Conservation (phyloP, 2,888 invertebrate species). For the Malachius bipustulatus region DNA sequence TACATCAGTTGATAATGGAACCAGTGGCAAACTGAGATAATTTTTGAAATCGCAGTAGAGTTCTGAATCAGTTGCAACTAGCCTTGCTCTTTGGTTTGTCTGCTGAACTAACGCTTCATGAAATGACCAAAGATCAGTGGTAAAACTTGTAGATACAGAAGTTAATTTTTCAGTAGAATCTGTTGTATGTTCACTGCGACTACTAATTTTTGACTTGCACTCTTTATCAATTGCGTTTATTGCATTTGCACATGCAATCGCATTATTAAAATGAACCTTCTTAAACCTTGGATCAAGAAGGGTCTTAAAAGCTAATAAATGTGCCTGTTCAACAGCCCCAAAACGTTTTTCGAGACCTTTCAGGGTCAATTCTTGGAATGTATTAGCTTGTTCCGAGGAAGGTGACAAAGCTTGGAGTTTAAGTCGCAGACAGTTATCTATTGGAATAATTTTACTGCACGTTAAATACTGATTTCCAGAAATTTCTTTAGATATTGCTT, state of each 20-base stretch:
- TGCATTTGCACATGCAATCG: neutral
- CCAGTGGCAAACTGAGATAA: constrained; percentile 1
- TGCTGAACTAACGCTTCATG: constrained; percentile 3
- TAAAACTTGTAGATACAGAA: too few relatives aligned
- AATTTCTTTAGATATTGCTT: constrained; percentile 1
- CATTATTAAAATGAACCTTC: constrained; percentile 3
- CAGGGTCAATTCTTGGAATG: neutral
- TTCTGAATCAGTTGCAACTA: neutral
- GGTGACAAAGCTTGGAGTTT: constrained; percentile 2
- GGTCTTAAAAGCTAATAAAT: neutral
- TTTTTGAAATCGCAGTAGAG: constrained; percentile 1
- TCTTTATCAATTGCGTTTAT: neutral
- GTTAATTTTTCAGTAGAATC: too few relatives aligned
- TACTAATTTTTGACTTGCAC: constrained; percentile 1
- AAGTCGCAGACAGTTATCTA: neutral
- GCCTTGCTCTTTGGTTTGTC: neutral
- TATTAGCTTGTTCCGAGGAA: constrained; percentile 3
- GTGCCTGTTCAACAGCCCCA: neutral
- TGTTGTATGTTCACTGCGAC: neutral
- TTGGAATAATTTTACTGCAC: constrained; percentile 1
- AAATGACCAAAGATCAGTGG: neutral
- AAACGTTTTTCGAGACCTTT: neutral
- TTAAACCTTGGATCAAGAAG: constrained; percentile 2
- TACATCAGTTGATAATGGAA: neutral
- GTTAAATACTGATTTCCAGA: constrained; percentile 1